Evolutionary conservation across 1,140 invertebrate species (phyloP), one percentile per base, ranked within the genome.

Genomic region (Neodiprion lecontei): DNA sequence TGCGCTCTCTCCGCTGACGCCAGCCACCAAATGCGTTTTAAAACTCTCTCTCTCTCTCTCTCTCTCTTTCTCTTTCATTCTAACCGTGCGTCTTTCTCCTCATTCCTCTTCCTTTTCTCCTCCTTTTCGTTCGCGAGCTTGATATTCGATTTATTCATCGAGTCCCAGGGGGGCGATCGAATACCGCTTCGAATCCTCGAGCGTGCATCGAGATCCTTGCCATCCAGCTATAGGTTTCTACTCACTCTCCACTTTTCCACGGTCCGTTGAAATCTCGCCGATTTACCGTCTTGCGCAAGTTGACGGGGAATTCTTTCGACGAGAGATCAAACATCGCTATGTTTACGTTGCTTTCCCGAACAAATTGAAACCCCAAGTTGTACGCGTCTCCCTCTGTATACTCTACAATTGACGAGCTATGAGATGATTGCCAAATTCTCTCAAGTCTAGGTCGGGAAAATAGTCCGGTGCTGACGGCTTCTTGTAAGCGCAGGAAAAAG

Each of bases 41-140:
- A 61, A 61, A 69, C 79, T 23, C 61, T 65, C 7, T 17, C 28
- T 40, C 28, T 40, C 28, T 28, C 28, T 5, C 28, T 40, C 28
- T 40, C 28, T 40, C 28, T 23, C 61, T 7, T 17, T 7, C 28
- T 40, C 1, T 40, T 21, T 21, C 17, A 1, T 21, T 21, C 17
- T 21, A 21, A 21, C 28, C 28, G 28, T 40, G 28, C 28, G 28
- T 40, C 28, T 40, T 40, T 40, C 28, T 40, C 28, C 9, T 61
- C 53, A 9, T 12, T 17, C n/a, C 53, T 61, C 53, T n/a, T 53
- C 50, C 10, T 10, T 53, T 9, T 61, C 53, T 61, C 53, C 1
- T 53, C 50, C 1, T 10, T 53, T 9, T 61, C 53, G 53, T 61
- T 61, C 53, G 53, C 53, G 53, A 61, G n/a, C 53, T 4, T 17